These are phyloP conservation scores for Drosophila setosimentum DNA, from an alignment of 2,888 invertebrate species.

Conservation along the genomic window DNA sequence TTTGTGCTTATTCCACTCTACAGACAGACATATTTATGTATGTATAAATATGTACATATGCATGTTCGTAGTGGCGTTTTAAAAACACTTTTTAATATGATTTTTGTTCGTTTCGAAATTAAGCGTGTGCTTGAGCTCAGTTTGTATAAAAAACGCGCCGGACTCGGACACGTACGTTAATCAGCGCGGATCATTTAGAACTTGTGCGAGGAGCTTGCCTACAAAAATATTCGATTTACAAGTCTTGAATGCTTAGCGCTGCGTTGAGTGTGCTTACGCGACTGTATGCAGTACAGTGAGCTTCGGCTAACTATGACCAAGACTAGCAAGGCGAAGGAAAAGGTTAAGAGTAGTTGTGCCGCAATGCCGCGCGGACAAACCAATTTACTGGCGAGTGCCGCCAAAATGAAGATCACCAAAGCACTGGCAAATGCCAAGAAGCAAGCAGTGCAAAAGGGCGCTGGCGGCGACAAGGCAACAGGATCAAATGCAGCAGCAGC, in stretches of 20 bases:
- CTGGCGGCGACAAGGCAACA: constrained; percentile 36
- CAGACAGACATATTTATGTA: constrained; percentile 7
- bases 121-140: constrained; percentile 67
- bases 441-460: constrained; percentile 41
- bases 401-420: constrained; percentile 81
- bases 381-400: constrained; percentile 75
- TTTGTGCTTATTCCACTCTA: constrained; percentile 49
- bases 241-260: constrained; percentile 13
- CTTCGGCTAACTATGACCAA: constrained; percentile 58
- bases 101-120: constrained; percentile 70
- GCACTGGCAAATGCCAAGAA: constrained; percentile 72
- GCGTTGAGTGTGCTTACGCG: not conserved
- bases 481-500: constrained; percentile 40
- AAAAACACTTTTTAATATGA: constrained; percentile 65
- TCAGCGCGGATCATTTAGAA: constrained; percentile 51
- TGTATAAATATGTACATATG: constrained; percentile 18
- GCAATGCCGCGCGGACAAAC: constrained; percentile 20
- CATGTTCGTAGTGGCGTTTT: constrained; percentile 52
- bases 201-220: constrained; percentile 15
- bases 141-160: constrained; percentile 78
- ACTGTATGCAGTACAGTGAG: not conserved
- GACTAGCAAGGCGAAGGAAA: constrained; percentile 66
- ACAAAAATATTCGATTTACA: constrained; percentile 5
- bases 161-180: constrained; percentile 72
- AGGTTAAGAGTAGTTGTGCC: constrained; percentile 40